Percentiles rank a stretch among this genome's conserved stretches.
Evolutionary conservation across 2,113 vertebrate species (phyloP).

Genomic region (Aviceda subcristata): DNA sequence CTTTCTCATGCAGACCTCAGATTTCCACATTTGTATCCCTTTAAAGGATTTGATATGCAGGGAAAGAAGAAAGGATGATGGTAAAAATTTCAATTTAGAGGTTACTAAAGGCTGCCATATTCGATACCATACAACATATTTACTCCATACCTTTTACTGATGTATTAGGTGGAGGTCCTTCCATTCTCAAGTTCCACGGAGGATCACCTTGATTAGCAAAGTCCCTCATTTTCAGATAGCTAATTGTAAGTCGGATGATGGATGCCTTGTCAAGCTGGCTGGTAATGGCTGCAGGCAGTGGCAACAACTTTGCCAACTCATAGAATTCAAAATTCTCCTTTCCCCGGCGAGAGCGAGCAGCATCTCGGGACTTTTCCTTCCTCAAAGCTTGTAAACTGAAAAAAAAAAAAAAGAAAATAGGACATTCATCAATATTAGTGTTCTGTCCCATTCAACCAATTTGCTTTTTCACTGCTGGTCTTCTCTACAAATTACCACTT

Average conservation of each 20-base stretch:
- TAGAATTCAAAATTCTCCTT: slow-evolving; percentile 99
- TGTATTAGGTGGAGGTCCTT: slow-evolving; percentile 98
- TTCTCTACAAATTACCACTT: background rate
- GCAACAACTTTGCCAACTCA: slow-evolving; percentile 97
- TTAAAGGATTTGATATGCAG: slow-evolving; percentile 85
- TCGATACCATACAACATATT: slow-evolving; percentile 5
- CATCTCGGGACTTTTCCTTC: slow-evolving; percentile 98
- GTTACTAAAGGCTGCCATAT: slow-evolving; percentile 41
- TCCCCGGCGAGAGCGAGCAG: slow-evolving; percentile 93
- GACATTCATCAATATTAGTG: slow-evolving; percentile 4
- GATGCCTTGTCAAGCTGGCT: slow-evolving; percentile 99
- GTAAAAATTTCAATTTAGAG: slow-evolving; percentile 73
- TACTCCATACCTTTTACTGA: slow-evolving; percentile 93
- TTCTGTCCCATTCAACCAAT: background rate
- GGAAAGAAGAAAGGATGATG: slow-evolving; percentile 79
- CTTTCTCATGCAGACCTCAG: slow-evolving; percentile 84
- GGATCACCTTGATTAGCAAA: slow-evolving; percentile 98
- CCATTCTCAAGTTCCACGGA: slow-evolving; percentile 95
- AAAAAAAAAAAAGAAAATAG: slow-evolving; percentile 24
- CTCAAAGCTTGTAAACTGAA: slow-evolving; percentile 97
- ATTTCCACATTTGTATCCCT: slow-evolving; percentile 84
- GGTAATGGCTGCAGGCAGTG: slow-evolving; percentile 97
- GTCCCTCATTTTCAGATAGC: slow-evolving; percentile 99
- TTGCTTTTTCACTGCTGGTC: background rate
- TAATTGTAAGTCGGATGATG: slow-evolving; percentile 98